Conservation (phyloP, 2,888 invertebrate genomes). For the Epistrophella euchroma region DNA sequence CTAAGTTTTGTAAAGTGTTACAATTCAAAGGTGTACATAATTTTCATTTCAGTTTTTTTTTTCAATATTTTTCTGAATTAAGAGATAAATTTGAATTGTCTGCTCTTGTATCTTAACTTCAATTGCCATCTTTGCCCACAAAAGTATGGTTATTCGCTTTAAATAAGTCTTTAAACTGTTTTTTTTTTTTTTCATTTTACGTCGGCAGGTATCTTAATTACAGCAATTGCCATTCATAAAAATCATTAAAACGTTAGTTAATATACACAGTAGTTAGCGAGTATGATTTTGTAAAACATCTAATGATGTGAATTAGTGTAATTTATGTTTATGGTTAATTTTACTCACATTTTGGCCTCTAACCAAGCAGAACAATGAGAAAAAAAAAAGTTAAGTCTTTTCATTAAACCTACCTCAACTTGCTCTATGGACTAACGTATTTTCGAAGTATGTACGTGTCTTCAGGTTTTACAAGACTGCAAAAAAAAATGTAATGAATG, state of each 20-base stretch:
- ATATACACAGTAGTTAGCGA: not conserved
- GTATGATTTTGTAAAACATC: constrained; percentile 4
- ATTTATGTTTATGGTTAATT: constrained; percentile 35
- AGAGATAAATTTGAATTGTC: too few relatives aligned
- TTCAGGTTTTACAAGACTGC: constrained; percentile 20
- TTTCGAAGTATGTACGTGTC: constrained; percentile 3
- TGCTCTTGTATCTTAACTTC: too few relatives aligned
- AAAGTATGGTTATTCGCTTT: not conserved
- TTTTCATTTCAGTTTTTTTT: too few relatives aligned
- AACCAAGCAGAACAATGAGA: constrained; percentile 35
- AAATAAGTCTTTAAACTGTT: not conserved
- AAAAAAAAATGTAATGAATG: constrained; percentile 28
- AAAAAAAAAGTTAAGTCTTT: constrained; percentile 2
- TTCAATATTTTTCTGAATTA: too few relatives aligned
- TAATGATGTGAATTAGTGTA: constrained; percentile 46
- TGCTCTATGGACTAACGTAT: not conserved
- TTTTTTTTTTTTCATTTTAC: not conserved
- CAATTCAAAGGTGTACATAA: too few relatives aligned
- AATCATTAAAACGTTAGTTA: not conserved
- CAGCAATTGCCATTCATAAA: not conserved
- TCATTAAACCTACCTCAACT: constrained; percentile 25
- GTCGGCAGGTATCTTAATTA: not conserved
- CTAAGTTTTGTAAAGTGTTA: too few relatives aligned
- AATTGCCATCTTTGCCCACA: not conserved
- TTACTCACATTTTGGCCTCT: constrained; percentile 29